phyloP scores from a whole-genome alignment of 2,888 invertebrate genomes.

The Lamproptera curius region DNA sequence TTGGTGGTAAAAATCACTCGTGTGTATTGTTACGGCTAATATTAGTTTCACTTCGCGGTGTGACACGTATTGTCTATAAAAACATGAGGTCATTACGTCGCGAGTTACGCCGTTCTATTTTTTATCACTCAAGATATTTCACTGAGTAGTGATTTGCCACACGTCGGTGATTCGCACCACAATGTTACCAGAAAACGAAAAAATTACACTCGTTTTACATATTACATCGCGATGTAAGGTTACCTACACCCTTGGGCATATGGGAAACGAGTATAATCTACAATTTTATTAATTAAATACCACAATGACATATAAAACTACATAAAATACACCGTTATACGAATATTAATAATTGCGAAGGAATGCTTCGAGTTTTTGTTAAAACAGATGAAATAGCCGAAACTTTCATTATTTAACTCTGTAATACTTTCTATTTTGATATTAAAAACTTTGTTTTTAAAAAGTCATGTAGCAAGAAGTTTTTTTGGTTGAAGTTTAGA shows the following conservation, averaged over 20 bases:
- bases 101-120: no score
- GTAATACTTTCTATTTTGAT: slow-evolving; percentile 3
- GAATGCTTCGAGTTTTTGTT: slow-evolving; percentile 14
- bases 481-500: neutral
- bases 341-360: slow-evolving; percentile 15
- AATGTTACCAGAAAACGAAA: slow-evolving; percentile 10
- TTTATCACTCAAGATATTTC: no score
- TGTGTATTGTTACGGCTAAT: no score
- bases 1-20: slow-evolving; percentile 12
- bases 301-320: slow-evolving; percentile 15
- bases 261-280: slow-evolving; percentile 14
- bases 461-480: slow-evolving; percentile 5
- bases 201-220: slow-evolving; percentile 15
- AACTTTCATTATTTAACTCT: neutral
- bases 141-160: no score
- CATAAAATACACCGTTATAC: slow-evolving; percentile 17
- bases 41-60: no score
- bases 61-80: no score
- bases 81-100: no score
- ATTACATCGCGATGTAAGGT: neutral
- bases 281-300: slow-evolving; percentile 10
- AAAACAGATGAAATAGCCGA: slow-evolving; percentile 10
- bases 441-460: slow-evolving; percentile 2
- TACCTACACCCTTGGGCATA: neutral
- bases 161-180: slow-evolving; percentile 7